These are phyloP conservation scores for Sepioteuthis lessoniana DNA, from an alignment of 2,888 invertebrate genomes.

Conservation along the genomic window DNA sequence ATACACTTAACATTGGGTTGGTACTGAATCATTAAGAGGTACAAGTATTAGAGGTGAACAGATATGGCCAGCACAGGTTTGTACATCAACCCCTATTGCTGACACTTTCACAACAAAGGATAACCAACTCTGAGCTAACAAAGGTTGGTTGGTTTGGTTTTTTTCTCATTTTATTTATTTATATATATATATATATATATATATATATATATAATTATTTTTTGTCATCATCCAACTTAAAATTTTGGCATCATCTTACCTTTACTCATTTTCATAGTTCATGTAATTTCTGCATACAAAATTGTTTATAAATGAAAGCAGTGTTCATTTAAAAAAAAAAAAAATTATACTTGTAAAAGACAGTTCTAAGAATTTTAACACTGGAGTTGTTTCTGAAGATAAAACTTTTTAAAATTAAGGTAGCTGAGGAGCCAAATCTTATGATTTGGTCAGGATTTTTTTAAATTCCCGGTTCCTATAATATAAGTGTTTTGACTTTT, in stretches of 20 bases:
- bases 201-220: neutral
- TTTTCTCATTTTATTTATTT: neutral
- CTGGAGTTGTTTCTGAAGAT: too few species aligned
- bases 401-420: too few species aligned
- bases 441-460: too few species aligned
- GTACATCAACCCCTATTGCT: constrained; percentile 24
- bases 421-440: too few species aligned
- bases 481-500: too few species aligned
- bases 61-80: neutral
- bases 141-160: constrained; percentile 33
- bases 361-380: neutral
- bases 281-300: neutral
- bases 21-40: neutral
- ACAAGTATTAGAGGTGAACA: neutral
- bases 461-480: too few species aligned
- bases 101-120: neutral
- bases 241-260: neutral
- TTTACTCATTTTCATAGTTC: neutral
- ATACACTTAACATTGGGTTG: neutral
- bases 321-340: neutral
- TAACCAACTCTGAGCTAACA: constrained; percentile 4
- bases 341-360: neutral
- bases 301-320: too few species aligned
- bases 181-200: too few species aligned
- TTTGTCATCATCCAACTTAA: constrained; percentile 13